Percentiles rank a stretch among this genome's conserved stretches.
phyloP scores from a whole-genome alignment of 2,113 vertebrate species.

The Ranitomeya imitator region DNA sequence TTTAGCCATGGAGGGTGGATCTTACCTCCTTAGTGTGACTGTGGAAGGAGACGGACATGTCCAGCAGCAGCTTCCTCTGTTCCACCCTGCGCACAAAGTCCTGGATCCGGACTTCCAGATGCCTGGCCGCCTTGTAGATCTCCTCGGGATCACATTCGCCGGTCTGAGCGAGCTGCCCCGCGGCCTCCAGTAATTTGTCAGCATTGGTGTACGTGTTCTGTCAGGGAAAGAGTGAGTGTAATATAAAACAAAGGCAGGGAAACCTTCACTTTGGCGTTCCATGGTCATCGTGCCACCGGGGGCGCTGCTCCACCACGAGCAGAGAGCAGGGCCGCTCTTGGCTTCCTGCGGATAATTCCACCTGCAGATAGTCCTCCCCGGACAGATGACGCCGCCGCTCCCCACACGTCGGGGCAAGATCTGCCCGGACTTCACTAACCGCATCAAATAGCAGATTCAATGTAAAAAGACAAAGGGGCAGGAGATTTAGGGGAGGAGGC shows the following conservation, averaged over 20 bases:
- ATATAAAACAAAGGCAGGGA: background rate
- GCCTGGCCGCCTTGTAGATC: conserved; percentile 98
- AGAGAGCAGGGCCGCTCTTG: too few relatives aligned
- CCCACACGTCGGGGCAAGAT: too few relatives aligned
- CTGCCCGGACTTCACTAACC: too few relatives aligned
- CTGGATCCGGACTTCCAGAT: conserved; percentile 97
- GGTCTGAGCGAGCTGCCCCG: conserved; percentile 95
- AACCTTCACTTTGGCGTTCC: too few relatives aligned
- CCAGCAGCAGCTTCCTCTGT: conserved; percentile 94
- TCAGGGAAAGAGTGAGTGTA: background rate
- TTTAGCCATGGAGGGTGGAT: background rate
- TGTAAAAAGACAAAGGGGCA: too few relatives aligned
- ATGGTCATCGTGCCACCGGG: background rate
- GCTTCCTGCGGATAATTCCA: too few relatives aligned
- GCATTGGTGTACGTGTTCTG: conserved; percentile 99
- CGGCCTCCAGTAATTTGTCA: conserved; percentile 97
- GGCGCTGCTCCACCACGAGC: background rate
- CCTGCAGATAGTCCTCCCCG: too few relatives aligned
- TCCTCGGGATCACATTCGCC: conserved; percentile 98
- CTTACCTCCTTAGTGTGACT: conserved; percentile 86
- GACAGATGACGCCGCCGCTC: too few relatives aligned
- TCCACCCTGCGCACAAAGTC: conserved; percentile 97
- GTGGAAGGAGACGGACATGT: conserved; percentile 98
- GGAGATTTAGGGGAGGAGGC: too few relatives aligned
- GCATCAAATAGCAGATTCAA: too few relatives aligned